A percentile compares a stretch with the other conserved stretches of the same genome.
Evolutionary conservation across 2,113 vertebrate genomes (phyloP).

Genomic region (Hippoglossus stenolepis): DNA sequence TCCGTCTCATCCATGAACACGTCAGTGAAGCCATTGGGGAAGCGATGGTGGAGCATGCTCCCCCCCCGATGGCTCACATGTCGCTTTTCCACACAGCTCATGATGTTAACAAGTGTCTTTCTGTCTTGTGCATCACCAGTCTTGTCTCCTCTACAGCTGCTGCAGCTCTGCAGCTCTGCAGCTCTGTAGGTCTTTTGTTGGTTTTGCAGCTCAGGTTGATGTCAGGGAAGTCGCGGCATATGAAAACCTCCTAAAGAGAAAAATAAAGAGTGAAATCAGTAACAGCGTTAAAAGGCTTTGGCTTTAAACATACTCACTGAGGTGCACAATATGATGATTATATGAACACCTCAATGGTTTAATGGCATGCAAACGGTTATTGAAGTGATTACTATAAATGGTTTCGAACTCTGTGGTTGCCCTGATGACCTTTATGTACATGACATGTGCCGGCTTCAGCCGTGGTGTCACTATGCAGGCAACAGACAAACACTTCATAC

Average conservation of each 20-base stretch:
- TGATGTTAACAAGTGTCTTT: slow-evolving; percentile 55
- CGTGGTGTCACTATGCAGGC: slow-evolving; percentile 61
- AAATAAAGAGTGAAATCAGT: slow-evolving; percentile 15
- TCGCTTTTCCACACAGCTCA: slow-evolving; percentile 80
- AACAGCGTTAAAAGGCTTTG: neutral
- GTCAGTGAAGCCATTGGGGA: slow-evolving; percentile 88
- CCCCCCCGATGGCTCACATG: slow-evolving; percentile 72
- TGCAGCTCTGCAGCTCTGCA: neutral
- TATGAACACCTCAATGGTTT: neutral
- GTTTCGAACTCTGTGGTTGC: slow-evolving; percentile 40
- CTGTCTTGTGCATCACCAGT: slow-evolving; percentile 55
- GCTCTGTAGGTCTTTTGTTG: slow-evolving; percentile 1
- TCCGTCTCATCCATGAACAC: slow-evolving; percentile 95
- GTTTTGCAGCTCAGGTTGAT: slow-evolving; percentile 36
- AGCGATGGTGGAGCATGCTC: slow-evolving; percentile 90
- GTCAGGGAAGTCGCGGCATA: neutral
- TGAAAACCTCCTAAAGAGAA: slow-evolving; percentile 53
- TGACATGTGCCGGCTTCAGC: slow-evolving; percentile 38
- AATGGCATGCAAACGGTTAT: neutral
- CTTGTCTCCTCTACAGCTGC: slow-evolving; percentile 9
- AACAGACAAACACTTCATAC: slow-evolving; percentile 73
- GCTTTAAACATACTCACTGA: neutral
- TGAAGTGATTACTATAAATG: slow-evolving; percentile 28
- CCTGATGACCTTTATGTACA: slow-evolving; percentile 69
- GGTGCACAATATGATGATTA: neutral